Percentiles rank a stretch among this genome's conserved stretches.
Evolutionary conservation across 1,140 invertebrate species (phyloP).

Genomic region (Sogatella furcifera): DNA sequence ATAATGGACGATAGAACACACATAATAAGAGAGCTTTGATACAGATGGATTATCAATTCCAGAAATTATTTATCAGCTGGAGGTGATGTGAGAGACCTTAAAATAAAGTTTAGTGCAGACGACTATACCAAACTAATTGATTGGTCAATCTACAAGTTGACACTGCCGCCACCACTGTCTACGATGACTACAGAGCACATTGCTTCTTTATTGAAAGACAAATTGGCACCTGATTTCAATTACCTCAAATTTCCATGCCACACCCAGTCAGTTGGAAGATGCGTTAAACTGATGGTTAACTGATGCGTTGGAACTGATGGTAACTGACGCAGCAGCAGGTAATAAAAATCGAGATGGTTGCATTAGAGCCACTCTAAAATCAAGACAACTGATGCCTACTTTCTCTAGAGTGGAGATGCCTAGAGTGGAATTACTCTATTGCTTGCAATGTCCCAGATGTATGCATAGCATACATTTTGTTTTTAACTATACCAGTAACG

Average conservation of each 20-base stretch:
- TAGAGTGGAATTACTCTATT: no score
- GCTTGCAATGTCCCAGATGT: no score
- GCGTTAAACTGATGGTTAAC: constrained; percentile 27
- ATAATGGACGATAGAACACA: constrained; percentile 22
- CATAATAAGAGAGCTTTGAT: constrained; percentile 24
- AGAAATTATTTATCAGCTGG: constrained; percentile 4
- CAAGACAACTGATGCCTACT: constrained; percentile 7
- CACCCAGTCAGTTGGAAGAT: constrained; percentile 26
- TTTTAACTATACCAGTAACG: no score
- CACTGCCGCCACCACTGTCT: constrained; percentile 14
- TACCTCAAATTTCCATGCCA: constrained; percentile 22
- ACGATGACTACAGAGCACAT: no score
- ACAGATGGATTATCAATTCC: constrained; percentile 22
- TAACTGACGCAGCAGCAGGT: constrained; percentile 20
- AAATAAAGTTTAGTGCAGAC: constrained; percentile 16
- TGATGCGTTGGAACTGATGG: no score
- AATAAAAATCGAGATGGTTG: constrained; percentile 17
- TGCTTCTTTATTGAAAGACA: constrained; percentile 16
- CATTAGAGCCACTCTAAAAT: constrained; percentile 13
- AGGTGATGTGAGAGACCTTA: constrained; percentile 11
- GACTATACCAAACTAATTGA: constrained; percentile 19
- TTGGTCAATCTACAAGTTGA: constrained; percentile 11
- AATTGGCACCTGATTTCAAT: constrained; percentile 2
- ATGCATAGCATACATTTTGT: no score
- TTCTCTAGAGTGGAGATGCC: no score